These are phyloP conservation scores for Columba janthina DNA, from an alignment of 2,113 vertebrate species.

Conservation along the genomic window DNA sequence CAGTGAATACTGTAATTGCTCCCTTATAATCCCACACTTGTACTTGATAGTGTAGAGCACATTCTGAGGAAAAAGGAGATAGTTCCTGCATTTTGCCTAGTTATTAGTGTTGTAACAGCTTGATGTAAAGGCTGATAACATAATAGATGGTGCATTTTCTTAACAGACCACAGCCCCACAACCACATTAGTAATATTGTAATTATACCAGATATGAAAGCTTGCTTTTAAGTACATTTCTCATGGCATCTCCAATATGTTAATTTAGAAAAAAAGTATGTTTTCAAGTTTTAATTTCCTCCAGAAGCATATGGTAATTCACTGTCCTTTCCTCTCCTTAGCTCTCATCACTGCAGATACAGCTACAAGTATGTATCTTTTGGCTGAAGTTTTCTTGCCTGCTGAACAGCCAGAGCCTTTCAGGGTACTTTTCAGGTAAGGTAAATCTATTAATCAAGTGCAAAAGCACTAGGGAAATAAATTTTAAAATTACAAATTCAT, in stretches of 20 bases:
- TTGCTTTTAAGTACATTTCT: not conserved
- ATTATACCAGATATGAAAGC: not conserved
- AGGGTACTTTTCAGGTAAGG: not conserved
- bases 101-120: not conserved
- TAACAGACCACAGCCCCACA: not conserved
- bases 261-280: not conserved
- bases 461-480: not conserved
- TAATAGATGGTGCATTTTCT: not conserved
- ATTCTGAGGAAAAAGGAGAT: not conserved
- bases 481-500: not conserved
- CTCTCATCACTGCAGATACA: not conserved
- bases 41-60: not conserved
- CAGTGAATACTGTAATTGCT: not conserved
- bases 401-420: not conserved
- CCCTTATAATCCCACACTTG: not conserved
- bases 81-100: not conserved
- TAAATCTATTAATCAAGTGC: not conserved
- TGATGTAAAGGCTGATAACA: not conserved
- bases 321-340: not conserved
- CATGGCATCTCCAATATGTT: not conserved
- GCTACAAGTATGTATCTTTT: not conserved
- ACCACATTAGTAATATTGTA: accelerated
- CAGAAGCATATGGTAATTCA: not conserved
- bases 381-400: not conserved
- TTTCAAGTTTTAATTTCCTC: not conserved